Evolutionary conservation across 1,140 invertebrate genomes (phyloP).

Genomic region (Ceratosolen fusciceps): DNA sequence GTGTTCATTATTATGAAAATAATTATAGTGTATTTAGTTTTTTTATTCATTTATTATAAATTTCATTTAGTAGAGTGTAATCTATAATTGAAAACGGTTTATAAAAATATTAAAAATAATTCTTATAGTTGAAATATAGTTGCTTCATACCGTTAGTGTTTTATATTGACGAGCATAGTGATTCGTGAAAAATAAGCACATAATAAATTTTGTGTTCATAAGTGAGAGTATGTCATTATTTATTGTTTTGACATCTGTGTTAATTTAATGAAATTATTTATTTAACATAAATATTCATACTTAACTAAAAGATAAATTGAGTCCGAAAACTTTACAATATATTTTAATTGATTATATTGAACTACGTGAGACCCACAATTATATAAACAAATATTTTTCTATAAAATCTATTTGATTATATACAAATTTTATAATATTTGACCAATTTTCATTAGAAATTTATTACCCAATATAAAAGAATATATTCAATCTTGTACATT

Average conservation of each 20-base stretch:
- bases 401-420: no score
- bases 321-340: not conserved
- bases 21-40: not conserved
- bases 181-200: not conserved
- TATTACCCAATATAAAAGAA: no score
- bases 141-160: slow-evolving; percentile 5
- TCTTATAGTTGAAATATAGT: not conserved
- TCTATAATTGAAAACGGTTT: not conserved
- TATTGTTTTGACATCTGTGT: no score
- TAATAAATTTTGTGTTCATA: not conserved
- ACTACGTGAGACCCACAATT: not conserved
- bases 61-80: slow-evolving; percentile 11
- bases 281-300: not conserved
- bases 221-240: not conserved
- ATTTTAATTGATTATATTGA: not conserved
- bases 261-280: not conserved
- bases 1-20: not conserved
- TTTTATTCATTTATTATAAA: not conserved
- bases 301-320: not conserved
- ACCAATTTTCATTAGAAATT: no score
- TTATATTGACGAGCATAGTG: slow-evolving; percentile 7
- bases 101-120: not conserved
- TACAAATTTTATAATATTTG: no score
- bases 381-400: no score
- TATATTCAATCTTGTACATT: no score